Evolutionary conservation across 2,113 vertebrate genomes (phyloP).

Genomic region (Tragelaphus scriptus): DNA sequence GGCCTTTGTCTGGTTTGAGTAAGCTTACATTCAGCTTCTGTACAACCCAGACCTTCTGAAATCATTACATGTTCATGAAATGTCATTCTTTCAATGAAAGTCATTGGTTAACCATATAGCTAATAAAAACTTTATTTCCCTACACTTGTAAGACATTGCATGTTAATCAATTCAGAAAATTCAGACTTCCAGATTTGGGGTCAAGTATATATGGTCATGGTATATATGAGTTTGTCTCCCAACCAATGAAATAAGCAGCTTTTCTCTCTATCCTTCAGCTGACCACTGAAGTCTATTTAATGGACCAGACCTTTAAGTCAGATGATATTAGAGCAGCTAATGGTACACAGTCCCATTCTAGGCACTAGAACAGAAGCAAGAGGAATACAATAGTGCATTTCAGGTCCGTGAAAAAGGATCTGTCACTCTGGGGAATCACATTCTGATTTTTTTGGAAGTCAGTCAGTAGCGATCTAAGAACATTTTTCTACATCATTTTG

Average conservation of each 20-base stretch:
- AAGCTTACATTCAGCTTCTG: no score
- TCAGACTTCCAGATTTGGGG: not conserved
- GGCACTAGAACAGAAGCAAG: not conserved
- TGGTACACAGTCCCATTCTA: not conserved
- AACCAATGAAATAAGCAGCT: not conserved
- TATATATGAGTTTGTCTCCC: not conserved
- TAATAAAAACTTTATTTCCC: no score
- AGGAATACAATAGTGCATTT: not conserved
- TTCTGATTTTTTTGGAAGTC: not conserved
- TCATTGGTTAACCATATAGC: not conserved
- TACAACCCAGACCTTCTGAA: not conserved
- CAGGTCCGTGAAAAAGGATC: not conserved
- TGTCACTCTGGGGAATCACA: not conserved
- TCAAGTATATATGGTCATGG: fast-evolving
- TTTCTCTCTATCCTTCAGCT: not conserved
- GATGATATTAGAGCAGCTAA: not conserved
- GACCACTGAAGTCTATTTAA: not conserved
- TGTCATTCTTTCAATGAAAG: not conserved
- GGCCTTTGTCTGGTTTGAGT: not conserved
- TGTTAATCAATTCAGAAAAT: not conserved
- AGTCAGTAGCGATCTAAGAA: not conserved
- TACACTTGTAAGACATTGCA: fast-evolving
- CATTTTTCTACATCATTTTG: not conserved
- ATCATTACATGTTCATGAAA: fast-evolving
- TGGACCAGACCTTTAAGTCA: not conserved